Evolutionary conservation across 2,888 invertebrate species (phyloP).

Genomic region (Apotomis turbidana): DNA sequence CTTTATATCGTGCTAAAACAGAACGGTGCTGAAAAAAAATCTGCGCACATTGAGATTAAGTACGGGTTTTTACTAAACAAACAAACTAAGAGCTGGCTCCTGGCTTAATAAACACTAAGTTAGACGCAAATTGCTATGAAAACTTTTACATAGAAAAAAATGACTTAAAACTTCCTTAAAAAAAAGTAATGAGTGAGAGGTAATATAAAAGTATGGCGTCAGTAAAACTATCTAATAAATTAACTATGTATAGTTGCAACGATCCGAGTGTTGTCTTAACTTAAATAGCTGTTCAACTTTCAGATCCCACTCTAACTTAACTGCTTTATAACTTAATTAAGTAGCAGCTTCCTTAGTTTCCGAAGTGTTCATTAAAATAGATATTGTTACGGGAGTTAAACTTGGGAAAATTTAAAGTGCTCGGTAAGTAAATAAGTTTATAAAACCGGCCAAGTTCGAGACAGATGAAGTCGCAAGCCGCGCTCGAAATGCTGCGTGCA

Average conservation of each 20-base stretch:
- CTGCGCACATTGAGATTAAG: no score
- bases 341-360: slow-evolving; percentile 45
- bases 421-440: slow-evolving; percentile 19
- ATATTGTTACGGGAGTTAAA: slow-evolving; percentile 44
- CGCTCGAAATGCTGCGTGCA: no score
- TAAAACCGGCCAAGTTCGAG: neutral
- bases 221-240: slow-evolving; percentile 4
- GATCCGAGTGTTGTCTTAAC: slow-evolving; percentile 38
- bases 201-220: neutral
- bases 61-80: no score
- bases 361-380: slow-evolving; percentile 50
- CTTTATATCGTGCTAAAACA: no score
- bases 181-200: neutral
- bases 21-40: no score
- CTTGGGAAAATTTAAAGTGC: slow-evolving; percentile 36
- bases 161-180: neutral
- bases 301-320: slow-evolving; percentile 43
- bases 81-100: no score
- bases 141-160: neutral
- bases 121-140: neutral
- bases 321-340: slow-evolving; percentile 45
- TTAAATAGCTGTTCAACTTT: slow-evolving; percentile 46
- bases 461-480: no score
- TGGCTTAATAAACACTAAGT: no score
- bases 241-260: slow-evolving; percentile 4